Evolutionary conservation across 2,888 invertebrate genomes (phyloP).

Genomic region (Amorpha juglandis): DNA sequence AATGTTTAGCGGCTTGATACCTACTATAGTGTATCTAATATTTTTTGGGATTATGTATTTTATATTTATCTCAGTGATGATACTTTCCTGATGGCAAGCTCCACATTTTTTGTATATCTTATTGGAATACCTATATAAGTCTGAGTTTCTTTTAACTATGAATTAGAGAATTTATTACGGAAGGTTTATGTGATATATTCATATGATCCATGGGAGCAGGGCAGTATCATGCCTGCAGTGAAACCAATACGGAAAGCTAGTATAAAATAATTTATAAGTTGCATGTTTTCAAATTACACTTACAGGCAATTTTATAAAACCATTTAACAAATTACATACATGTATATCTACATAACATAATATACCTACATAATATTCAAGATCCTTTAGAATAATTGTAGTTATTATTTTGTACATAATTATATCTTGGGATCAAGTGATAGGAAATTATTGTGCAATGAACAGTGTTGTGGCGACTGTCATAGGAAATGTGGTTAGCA

Average conservation of each 20-base stretch:
- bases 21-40: not conserved
- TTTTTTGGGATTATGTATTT: too few relatives aligned
- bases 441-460: constrained; percentile 31
- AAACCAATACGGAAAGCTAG: too few relatives aligned
- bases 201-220: too few relatives aligned
- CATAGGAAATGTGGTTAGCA: constrained; percentile 26
- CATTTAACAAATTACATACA: not conserved
- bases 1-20: not conserved
- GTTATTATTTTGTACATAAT: constrained; percentile 9
- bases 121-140: too few relatives aligned
- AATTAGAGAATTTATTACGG: too few relatives aligned
- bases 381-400: constrained; percentile 1
- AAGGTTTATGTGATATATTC: too few relatives aligned
- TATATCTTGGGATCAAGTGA: constrained; percentile 33
- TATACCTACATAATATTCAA: not conserved
- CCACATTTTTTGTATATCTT: too few relatives aligned
- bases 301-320: not conserved
- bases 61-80: too few relatives aligned
- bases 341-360: not conserved
- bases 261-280: not conserved
- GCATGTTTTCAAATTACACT: not conserved
- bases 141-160: too few relatives aligned
- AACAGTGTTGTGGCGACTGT: constrained; percentile 11
- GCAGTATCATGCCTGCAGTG: too few relatives aligned
- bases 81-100: too few relatives aligned